Evolutionary conservation across 92 coral and sea anemone genomes (phyloP), one percentile per base, ranked within the genome.

Genomic region (Pocillopora meandrina): DNA sequence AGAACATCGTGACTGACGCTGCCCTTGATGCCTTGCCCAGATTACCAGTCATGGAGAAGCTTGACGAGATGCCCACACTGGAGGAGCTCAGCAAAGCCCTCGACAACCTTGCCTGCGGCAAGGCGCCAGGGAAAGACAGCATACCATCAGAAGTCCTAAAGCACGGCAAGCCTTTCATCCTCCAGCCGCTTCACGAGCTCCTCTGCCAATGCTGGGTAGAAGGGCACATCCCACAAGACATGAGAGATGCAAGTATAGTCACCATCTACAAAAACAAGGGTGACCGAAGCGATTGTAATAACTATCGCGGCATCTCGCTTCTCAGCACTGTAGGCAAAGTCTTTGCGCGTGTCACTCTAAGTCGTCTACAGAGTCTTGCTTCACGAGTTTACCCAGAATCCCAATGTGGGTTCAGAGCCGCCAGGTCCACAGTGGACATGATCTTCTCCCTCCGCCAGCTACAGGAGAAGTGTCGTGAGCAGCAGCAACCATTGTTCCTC

Each of bases 281-380:
- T 14, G 80, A 76, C 47, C 20, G 20, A 6, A 61, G 80, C 21
- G 35, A 76, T 10, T 59, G 80, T 18, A 59, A 76, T 17, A 57
- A 75, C 80, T 59, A 76, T 34, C 56, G 47, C 4, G 56, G 65
- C 58, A 59, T 76, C 65, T 91, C 94, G 15, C 87, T 88, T 12
- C 83, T 91, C 2, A 76, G 89, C 78, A 82, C 89, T 23, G 79
- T 70, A 2, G 92, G 92, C 19, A 92, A 92, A 52, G 69, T 74
- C 57, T 82, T 77, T 65, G 87, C 91, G 33, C 20, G 65, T 12
- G 55, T 81, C 9, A 58, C 34, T 2, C 69, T 82, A 36, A 69
- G 2, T 1, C 62, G 88, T 2, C 87, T 86, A 34, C 87, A 80
- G 76, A 3, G n/a, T 2, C 73, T 89, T 12, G 92, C 84, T 13